These are phyloP conservation scores for Cacatua alba DNA, from an alignment of 2,113 vertebrate species.

Conservation along the genomic window DNA sequence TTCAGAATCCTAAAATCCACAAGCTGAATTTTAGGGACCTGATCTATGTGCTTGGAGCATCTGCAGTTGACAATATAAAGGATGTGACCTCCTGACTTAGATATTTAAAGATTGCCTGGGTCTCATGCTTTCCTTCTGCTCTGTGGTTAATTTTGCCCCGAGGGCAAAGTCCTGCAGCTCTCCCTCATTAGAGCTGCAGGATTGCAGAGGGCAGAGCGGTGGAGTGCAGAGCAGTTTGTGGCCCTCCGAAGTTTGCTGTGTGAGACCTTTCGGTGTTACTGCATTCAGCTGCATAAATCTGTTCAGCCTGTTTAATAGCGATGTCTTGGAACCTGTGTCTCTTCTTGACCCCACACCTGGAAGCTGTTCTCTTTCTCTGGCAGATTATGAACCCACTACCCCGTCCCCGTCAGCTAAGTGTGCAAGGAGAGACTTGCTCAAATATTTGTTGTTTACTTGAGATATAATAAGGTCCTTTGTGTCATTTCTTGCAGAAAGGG, in stretches of 20 bases:
- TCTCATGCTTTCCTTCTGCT: neutral
- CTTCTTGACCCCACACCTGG: neutral
- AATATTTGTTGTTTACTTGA: constrained; percentile 21
- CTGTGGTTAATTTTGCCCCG: neutral
- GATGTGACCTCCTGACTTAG: neutral
- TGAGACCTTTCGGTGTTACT: neutral
- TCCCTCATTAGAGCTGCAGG: neutral
- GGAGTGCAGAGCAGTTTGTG: neutral
- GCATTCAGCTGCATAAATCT: neutral
- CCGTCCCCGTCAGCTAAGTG: neutral
- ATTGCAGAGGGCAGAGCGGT: neutral
- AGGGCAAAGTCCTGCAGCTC: neutral
- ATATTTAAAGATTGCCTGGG: neutral
- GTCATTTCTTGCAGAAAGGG: neutral
- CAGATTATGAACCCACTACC: neutral
- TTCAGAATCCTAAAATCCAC: neutral
- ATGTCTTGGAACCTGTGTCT: neutral
- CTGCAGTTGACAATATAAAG: neutral
- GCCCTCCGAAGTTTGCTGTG: neutral
- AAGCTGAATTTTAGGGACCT: neutral
- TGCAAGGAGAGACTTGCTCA: neutral
- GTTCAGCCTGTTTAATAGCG: neutral
- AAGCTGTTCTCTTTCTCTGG: neutral
- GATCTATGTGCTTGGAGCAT: neutral
- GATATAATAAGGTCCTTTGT: neutral